phyloP scores from a whole-genome alignment of 2,888 invertebrate species.

The Cybosia mesomella region DNA sequence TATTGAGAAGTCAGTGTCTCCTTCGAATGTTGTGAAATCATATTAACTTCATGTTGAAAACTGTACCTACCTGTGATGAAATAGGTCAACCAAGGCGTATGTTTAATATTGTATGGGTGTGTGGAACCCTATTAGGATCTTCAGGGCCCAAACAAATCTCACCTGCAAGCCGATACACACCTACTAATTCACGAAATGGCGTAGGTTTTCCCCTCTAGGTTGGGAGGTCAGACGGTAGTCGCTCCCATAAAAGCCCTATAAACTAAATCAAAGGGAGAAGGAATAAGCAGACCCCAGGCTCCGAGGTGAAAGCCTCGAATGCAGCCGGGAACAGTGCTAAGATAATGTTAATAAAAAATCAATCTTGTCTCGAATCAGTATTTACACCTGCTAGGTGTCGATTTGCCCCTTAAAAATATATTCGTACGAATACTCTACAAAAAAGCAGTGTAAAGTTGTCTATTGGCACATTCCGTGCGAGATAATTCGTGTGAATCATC shows the following conservation, averaged over 20 bases:
- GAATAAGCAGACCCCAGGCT: no score
- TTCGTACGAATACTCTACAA: neutral
- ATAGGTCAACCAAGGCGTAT: neutral
- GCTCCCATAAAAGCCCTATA: no score
- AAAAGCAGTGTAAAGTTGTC: neutral
- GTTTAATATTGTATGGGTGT: neutral
- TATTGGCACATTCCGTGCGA: slow-evolving; percentile 1
- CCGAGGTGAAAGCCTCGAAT: no score
- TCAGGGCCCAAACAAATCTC: neutral
- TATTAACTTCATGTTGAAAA: slow-evolving; percentile 14
- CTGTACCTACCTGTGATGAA: neutral
- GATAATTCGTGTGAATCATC: slow-evolving; percentile 1
- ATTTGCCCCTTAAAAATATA: neutral
- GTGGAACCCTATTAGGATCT: neutral
- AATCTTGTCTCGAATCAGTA: neutral
- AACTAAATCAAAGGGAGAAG: no score
- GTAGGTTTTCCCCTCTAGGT: neutral
- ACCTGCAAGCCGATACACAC: neutral
- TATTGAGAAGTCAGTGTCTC: slow-evolving; percentile 28
- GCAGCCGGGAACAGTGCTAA: no score
- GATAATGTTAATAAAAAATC: no score
- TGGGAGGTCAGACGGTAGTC: neutral
- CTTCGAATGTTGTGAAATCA: slow-evolving; percentile 23
- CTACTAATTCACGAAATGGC: neutral
- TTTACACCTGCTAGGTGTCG: neutral